Evolutionary conservation across 2,888 invertebrate genomes (phyloP), one percentile per base, ranked within the genome.

Genomic region (Macrosoma leucophasiata): DNA sequence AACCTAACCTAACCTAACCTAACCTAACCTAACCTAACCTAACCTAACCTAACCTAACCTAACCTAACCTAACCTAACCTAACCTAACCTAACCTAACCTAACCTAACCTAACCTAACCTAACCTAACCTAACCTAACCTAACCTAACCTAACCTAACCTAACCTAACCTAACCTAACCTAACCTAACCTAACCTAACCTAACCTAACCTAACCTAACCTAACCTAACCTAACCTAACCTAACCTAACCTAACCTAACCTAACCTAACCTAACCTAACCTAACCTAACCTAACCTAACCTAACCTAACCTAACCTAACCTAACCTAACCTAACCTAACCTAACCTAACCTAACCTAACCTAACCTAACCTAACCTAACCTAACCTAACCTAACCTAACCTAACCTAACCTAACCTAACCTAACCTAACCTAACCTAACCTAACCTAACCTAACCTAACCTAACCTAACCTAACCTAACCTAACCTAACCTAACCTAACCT

Each of bases 161-260:
- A 43, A 39, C 42, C 43, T 39, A 43, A 43, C 43, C 39, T 37
- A 41, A 43, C 43, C 43, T 39, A 43, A 43, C 42, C 42, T 42
- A 42, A 27, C 27, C 17, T 17, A 27, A 27, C 27, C 27, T 17
- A 17, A 43, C 41, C 41, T 41, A 46, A 44, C 43, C 43, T 39
- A 41, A 43, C 39, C 43, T 39, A 43, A 39, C 44, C 39, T 36
- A 39, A 43, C 43, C 39, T 37, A 39, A 43, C 39, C 39, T 43
- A 43, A 43, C 43, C 39, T 37, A 43, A 43, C 43, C 43, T 37
- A 43, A 43, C 43, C 43, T 40, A 43, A 43, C 43, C 43, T 41
- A 43, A 43, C 43, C 41, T 39, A 41, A 43, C 43, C 43, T 39
- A 39, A 46, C 46, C 43, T 43, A 46, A 46, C 43, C 43, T 37